phyloP scores from a whole-genome alignment of 64 coral and sea anemone genomes.

The Exaiptasia diaphana region DNA sequence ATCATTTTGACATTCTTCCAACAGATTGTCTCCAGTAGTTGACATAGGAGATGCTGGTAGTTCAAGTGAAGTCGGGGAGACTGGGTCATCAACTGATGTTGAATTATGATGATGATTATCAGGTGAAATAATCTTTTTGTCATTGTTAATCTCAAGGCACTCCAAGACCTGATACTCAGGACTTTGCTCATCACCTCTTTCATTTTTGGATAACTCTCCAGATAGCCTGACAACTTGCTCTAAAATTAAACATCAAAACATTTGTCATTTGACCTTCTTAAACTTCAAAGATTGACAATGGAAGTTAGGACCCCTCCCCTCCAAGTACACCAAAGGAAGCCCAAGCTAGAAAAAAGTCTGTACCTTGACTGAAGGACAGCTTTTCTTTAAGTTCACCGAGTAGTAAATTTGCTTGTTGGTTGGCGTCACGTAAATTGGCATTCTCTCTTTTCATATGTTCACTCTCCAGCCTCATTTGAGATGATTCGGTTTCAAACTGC shows the following conservation, averaged over 20 bases:
- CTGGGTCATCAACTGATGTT: background rate
- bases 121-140: background rate
- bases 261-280: background rate
- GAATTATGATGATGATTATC: background rate
- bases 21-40: background rate
- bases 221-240: conserved; percentile 63
- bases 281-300: background rate
- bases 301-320: background rate
- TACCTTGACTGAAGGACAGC: conserved; percentile 78
- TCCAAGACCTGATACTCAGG: conserved; percentile 39
- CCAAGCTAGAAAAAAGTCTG: background rate
- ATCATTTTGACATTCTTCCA: background rate
- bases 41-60: conserved; percentile 29
- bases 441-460: conserved; percentile 39
- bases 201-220: conserved; percentile 6
- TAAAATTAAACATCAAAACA: conserved; percentile 8
- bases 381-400: conserved; percentile 73
- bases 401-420: conserved; percentile 58
- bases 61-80: background rate
- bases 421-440: conserved; percentile 31
- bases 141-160: background rate
- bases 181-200: background rate
- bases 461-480: conserved; percentile 32
- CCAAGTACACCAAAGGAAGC: background rate
- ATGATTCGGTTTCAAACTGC: conserved; percentile 17